These are phyloP conservation scores for Capreolus pygargus DNA, from an alignment of 2,113 vertebrate genomes.

Conservation along the genomic window DNA sequence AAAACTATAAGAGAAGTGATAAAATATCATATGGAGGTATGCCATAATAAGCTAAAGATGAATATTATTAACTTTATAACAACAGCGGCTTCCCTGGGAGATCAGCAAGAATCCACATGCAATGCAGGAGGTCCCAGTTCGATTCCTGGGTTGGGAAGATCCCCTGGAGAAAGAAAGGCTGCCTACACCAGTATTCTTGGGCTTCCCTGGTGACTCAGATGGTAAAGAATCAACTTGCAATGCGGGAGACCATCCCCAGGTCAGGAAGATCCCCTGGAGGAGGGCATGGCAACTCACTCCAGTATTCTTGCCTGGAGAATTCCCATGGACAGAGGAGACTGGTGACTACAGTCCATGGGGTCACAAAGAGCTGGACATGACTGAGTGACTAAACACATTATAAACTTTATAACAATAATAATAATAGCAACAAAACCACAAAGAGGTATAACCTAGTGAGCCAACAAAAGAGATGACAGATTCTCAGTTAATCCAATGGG, in stretches of 20 bases:
- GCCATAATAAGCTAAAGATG: not conserved
- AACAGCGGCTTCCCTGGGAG: not conserved
- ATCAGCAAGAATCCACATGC: not conserved
- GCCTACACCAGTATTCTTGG: not conserved
- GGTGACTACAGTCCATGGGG: not conserved
- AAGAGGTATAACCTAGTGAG: not conserved
- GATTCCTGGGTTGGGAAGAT: not conserved
- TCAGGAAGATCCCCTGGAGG: not conserved
- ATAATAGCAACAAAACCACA: not conserved
- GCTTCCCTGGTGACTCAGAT: not conserved
- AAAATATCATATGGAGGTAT: not conserved
- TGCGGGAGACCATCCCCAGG: fast-evolving
- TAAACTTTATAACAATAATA: not conserved
- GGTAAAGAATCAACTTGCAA: not conserved
- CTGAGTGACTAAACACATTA: not conserved
- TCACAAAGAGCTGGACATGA: not conserved
- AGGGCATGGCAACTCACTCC: not conserved
- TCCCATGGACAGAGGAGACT: not conserved
- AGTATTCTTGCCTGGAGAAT: not conserved
- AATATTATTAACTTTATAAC: not conserved
- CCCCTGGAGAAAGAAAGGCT: not conserved
- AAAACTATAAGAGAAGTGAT: not conserved
- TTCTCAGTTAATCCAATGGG: not conserved
- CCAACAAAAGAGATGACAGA: not conserved
- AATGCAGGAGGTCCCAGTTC: not conserved